Conservation (phyloP, 1,140 invertebrate genomes). For the Holcopasites calliopsidis region DNA sequence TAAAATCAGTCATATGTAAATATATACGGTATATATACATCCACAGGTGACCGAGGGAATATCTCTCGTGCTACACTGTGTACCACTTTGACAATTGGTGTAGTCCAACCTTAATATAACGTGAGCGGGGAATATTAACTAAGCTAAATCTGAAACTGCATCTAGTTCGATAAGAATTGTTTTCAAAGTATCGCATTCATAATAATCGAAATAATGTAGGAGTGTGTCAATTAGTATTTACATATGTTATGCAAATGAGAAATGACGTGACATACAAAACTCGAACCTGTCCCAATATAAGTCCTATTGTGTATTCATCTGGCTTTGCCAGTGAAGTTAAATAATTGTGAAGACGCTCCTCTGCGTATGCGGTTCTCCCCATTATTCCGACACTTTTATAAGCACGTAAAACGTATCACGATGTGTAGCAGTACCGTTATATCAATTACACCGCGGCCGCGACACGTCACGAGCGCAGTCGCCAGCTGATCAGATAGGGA, state of each 20-base stretch:
- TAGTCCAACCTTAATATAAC: not conserved
- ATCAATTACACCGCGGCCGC: too few relatives aligned
- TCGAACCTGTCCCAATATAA: conserved; percentile 85
- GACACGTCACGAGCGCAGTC: not conserved
- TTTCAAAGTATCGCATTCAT: not conserved
- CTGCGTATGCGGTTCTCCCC: conserved; percentile 78
- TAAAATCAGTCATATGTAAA: not conserved
- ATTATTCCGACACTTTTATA: conserved; percentile 63
- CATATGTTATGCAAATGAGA: conserved; percentile 38
- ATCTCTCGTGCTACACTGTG: too few relatives aligned
- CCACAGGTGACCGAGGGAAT: too few relatives aligned
- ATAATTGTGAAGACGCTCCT: conserved; percentile 77
- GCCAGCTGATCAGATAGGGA: conserved; percentile 7
- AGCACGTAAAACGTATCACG: not conserved
- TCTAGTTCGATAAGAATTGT: not conserved
- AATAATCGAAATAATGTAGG: not conserved
- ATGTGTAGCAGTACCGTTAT: not conserved
- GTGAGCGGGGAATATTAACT: not conserved
- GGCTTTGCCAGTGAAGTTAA: conserved; percentile 73
- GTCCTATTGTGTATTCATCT: conserved; percentile 82
- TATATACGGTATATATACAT: too few relatives aligned
- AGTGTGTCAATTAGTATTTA: not conserved
- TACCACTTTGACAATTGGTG: not conserved
- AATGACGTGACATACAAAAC: conserved; percentile 37
- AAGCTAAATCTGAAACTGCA: not conserved